phyloP scores from a whole-genome alignment of 1,140 invertebrate species.

The Drosophila elegans region DNA sequence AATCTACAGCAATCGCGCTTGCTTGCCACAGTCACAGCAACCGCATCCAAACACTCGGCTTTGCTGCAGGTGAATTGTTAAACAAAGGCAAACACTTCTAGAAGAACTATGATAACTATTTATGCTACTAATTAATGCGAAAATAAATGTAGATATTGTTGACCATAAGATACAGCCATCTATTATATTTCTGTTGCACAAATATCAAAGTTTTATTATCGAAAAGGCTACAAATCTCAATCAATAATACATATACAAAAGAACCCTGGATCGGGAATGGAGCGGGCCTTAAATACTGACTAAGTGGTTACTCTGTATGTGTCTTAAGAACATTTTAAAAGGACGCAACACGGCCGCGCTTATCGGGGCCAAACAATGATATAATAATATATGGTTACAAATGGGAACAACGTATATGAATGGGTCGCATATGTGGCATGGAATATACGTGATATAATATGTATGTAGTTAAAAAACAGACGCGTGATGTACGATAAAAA shows the following conservation, averaged over 20 bases:
- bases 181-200: conserved; percentile 43
- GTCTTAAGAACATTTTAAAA: conserved; percentile 65
- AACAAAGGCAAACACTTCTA: conserved; percentile 30
- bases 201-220: conserved; percentile 58
- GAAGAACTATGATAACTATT: conserved; percentile 67
- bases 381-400: conserved; percentile 43
- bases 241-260: conserved; percentile 53
- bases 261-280: conserved; percentile 17
- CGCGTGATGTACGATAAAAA: conserved; percentile 49
- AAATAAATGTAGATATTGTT: conserved; percentile 82
- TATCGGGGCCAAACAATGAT: conserved; percentile 62
- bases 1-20: conserved; percentile 54
- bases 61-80: conserved; percentile 55
- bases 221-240: conserved; percentile 38
- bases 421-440: conserved; percentile 28
- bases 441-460: conserved; percentile 35
- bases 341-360: conserved; percentile 68
- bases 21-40: conserved; percentile 17
- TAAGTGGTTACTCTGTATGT: conserved; percentile 46
- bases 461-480: conserved; percentile 45
- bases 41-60: conserved; percentile 12
- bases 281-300: conserved; percentile 53
- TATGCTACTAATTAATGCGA: conserved; percentile 78
- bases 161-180: conserved; percentile 46
- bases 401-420: conserved; percentile 43